Percentiles rank a stretch among this genome's conserved stretches.
Conservation (phyloP, 2,113 vertebrate genomes). For the Lophotis ruficrista region DNA sequence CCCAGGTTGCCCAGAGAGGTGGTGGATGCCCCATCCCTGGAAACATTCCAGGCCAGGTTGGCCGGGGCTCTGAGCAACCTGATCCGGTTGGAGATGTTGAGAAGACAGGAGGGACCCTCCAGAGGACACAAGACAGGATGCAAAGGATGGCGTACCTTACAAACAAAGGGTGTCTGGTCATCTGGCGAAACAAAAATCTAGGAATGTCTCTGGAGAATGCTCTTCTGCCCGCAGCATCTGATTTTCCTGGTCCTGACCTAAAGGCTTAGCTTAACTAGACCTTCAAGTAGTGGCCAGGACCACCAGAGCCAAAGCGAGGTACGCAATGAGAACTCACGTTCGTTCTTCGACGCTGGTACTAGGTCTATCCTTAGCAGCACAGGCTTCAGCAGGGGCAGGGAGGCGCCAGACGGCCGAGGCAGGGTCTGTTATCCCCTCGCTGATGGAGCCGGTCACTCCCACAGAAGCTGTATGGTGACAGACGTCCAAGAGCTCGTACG, state of each 20-base stretch:
- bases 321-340: not conserved
- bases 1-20: too few species aligned
- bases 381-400: not conserved
- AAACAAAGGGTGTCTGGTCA: not conserved
- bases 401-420: not conserved
- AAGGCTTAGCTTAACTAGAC: not conserved
- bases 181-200: accelerated
- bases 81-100: not conserved
- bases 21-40: too few species aligned
- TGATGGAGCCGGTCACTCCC: not conserved
- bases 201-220: not conserved
- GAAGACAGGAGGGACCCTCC: not conserved
- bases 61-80: too few species aligned
- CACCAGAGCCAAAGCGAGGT: not conserved
- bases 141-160: not conserved
- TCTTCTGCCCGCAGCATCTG: not conserved
- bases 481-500: not conserved
- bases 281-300: not conserved
- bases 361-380: not conserved
- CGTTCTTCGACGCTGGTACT: too few species aligned
- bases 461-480: not conserved
- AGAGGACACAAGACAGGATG: not conserved
- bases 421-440: not conserved
- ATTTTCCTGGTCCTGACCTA: not conserved
- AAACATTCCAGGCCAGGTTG: too few species aligned